Evolutionary conservation across 2,888 invertebrate species (phyloP), one percentile per base, ranked within the genome.

Genomic region (Leptinotarsa peninsularis): DNA sequence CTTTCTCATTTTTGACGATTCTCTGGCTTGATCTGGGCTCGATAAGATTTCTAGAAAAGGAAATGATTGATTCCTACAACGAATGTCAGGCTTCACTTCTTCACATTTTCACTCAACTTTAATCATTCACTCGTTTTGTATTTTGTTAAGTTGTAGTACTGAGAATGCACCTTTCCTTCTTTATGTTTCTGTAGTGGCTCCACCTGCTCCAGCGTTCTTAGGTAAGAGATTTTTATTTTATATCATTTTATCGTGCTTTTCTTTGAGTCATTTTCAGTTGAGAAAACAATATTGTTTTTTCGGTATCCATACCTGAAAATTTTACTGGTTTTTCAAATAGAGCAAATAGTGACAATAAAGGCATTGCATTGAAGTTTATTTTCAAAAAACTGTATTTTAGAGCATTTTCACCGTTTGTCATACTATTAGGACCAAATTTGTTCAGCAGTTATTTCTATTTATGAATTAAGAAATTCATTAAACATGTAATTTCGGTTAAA

Each of bases 171-270:
- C 83, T 84, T 82, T 82, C 82, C 83, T 84, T 79, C 81, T 83
- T 85, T 85, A 84, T 87, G 82, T 85, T 82, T 84, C 81, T 86
- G 83, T 87, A 87, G 87, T 84, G 85, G 81, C 80, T 73, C 83
- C 83, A 78, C 83, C 85, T 79, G 83, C 81, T 81, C 85, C 85
- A 81, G 79, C 82, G 80, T 82, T 79, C 72, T 82, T 85, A 85
- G 87, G 87, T 87, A 86, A 87, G 84, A 82, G 75, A 66, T 74
- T 66, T 74, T 76, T 76, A 75, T 70, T 72, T 75, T 72, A 60
- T 76, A 78, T 79, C 75, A 63, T 72, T 74, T 74, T 73, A 23
- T 76, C 74, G 52, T 56, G 49, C 63, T 23, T 60, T 63, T 73
- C 33, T 67, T 43, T 50, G 72, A 60, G 15, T 69, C 18, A 50